Percentiles rank a stretch among this genome's conserved stretches.
phyloP scores from a whole-genome alignment of 2,797 vertebrate genomes.

The Malurus splendens region DNA sequence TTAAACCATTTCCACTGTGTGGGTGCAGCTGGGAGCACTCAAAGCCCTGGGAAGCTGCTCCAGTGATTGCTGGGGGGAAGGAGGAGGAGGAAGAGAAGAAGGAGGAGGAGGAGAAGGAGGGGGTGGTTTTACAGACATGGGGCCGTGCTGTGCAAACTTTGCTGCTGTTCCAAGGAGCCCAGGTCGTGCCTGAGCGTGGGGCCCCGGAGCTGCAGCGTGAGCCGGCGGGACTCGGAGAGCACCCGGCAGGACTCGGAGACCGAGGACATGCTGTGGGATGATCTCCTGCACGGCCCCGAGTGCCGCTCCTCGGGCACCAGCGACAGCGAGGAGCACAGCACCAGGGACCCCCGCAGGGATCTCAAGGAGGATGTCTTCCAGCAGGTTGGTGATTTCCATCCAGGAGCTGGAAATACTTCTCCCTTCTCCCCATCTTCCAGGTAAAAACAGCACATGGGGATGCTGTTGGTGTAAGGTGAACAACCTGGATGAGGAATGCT shows the following conservation, averaged over 20 bases:
- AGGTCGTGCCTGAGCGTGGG: conserved; percentile 25
- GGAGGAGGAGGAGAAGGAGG: rapidly evolving
- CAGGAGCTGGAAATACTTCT: background rate
- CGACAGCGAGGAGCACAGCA: conserved; percentile 78
- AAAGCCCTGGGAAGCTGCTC: background rate
- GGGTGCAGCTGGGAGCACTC: background rate
- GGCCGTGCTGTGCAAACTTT: rapidly evolving
- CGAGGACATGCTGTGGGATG: conserved; percentile 94
- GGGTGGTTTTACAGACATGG: rapidly evolving
- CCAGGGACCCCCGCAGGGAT: conserved; percentile 66
- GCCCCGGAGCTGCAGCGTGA: conserved; percentile 53
- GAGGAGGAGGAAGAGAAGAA: background rate
- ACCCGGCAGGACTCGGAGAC: conserved; percentile 90
- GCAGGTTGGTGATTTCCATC: conserved; percentile 70
- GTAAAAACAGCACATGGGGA: rapidly evolving
- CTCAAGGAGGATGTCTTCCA: conserved; percentile 84
- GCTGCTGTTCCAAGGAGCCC: conserved; percentile 37
- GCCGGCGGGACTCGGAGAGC: conserved; percentile 74
- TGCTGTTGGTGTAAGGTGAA: background rate
- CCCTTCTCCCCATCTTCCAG: rapidly evolving
- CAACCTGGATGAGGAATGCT: background rate
- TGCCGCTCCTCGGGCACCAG: conserved; percentile 85
- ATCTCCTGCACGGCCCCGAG: conserved; percentile 90
- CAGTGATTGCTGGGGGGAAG: rapidly evolving
- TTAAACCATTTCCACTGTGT: rapidly evolving